phyloP scores from a whole-genome alignment of 2,797 vertebrate genomes.

The Muscicapa striata region DNA sequence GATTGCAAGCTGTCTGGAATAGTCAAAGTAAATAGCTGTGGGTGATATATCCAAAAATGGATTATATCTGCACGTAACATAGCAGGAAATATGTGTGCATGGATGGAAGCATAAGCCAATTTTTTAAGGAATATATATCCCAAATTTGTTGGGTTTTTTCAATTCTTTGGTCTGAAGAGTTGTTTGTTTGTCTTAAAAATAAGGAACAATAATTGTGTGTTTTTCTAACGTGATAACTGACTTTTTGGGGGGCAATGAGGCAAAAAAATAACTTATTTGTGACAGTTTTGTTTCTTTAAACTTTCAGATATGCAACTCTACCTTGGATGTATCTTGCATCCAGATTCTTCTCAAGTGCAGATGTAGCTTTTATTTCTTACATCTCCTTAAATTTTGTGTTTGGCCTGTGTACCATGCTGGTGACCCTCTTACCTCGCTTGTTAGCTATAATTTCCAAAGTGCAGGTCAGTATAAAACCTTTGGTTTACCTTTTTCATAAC shows the following conservation, averaged over 20 bases:
- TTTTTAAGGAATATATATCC: not conserved
- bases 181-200: not conserved
- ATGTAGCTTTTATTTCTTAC: slow-evolving; percentile 74
- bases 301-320: slow-evolving; percentile 72
- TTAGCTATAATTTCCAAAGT: slow-evolving; percentile 68
- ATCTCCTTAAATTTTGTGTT: slow-evolving; percentile 77
- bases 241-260: accelerated
- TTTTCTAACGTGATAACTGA: not conserved
- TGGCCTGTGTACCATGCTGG: slow-evolving; percentile 75
- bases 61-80: not conserved
- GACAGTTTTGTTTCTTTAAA: not conserved
- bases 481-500: accelerated
- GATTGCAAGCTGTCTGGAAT: not conserved
- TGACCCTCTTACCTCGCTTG: slow-evolving; percentile 73
- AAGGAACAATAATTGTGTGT: accelerated
- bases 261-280: not conserved
- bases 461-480: slow-evolving; percentile 57
- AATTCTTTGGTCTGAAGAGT: not conserved
- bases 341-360: slow-evolving; percentile 72
- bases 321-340: slow-evolving; percentile 77
- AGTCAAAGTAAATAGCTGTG: not conserved
- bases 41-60: not conserved
- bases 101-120: not conserved
- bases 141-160: accelerated
- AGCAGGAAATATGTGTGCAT: not conserved